Conservation (phyloP, 2,797 vertebrate species). For the Enteromius mattozi region DNA sequence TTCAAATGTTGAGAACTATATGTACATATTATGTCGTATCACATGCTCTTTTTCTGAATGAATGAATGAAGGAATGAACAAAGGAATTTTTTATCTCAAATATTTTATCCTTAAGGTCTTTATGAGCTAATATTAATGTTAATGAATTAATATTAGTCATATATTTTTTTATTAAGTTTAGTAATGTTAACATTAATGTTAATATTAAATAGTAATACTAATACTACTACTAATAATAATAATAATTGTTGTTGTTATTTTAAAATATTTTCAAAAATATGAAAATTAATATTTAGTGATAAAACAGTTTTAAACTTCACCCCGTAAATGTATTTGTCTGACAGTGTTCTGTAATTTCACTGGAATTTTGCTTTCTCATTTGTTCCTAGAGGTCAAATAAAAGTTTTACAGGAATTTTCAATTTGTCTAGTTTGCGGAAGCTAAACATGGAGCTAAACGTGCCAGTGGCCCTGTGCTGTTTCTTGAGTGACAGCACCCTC, state of each 20-base stretch:
- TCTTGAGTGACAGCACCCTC: slow-evolving; percentile 68
- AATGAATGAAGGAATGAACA: background rate
- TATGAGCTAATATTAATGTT: no score
- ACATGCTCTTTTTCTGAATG: background rate
- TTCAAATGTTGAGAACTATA: background rate
- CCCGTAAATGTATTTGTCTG: background rate
- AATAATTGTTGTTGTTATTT: background rate
- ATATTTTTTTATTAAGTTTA: no score
- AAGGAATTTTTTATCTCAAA: background rate
- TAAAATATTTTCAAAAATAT: background rate
- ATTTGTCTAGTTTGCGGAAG: slow-evolving; percentile 8
- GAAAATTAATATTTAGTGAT: background rate
- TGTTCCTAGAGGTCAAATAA: slow-evolving; percentile 15
- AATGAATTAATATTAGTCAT: no score
- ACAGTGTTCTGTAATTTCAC: background rate
- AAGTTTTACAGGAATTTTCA: background rate
- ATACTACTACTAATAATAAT: no score
- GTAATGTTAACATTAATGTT: no score
- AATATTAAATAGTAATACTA: no score
- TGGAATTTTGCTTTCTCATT: slow-evolving; percentile 6
- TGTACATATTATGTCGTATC: background rate
- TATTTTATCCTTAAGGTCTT: background rate
- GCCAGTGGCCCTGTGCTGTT: slow-evolving; percentile 64
- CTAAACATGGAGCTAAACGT: background rate
- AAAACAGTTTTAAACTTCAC: background rate